phyloP scores from a whole-genome alignment of 1,140 invertebrate species.

The Condylostylus longicornis region DNA sequence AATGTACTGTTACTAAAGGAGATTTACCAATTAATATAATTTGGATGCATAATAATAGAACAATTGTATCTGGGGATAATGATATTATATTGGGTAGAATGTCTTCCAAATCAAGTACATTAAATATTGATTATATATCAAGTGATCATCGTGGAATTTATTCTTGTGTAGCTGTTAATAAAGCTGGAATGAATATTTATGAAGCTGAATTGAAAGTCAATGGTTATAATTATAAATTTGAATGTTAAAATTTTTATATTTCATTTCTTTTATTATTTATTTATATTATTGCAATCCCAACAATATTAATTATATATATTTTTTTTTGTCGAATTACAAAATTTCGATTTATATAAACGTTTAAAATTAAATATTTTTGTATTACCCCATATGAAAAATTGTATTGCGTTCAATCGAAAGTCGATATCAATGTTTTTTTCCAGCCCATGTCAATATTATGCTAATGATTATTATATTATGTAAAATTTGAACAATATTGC shows the following conservation, averaged over 20 bases:
- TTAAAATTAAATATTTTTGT: slow-evolving; percentile 4
- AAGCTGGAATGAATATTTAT: slow-evolving; percentile 42
- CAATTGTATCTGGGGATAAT: slow-evolving; percentile 17
- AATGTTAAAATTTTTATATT: slow-evolving; percentile 17
- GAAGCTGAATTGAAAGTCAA: slow-evolving; percentile 25
- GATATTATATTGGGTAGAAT: slow-evolving; percentile 33
- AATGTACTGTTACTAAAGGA: slow-evolving; percentile 56
- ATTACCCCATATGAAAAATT: slow-evolving; percentile 1
- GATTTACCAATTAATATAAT: slow-evolving; percentile 52
- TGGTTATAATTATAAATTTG: slow-evolving; percentile 14
- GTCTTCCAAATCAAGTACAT: slow-evolving; percentile 26
- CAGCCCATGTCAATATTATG: too few relatives aligned
- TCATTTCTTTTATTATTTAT: slow-evolving; percentile 5
- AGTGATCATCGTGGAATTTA: slow-evolving; percentile 56
- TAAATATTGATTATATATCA: slow-evolving; percentile 36
- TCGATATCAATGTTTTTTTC: too few relatives aligned
- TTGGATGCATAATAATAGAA: slow-evolving; percentile 44
- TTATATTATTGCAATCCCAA: slow-evolving; percentile 1
- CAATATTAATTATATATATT: slow-evolving; percentile 5
- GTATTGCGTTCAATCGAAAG: not conserved
- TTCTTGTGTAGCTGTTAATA: slow-evolving; percentile 60
- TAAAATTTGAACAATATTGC: too few relatives aligned
- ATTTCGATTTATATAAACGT: slow-evolving; percentile 4
- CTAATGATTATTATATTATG: too few relatives aligned
- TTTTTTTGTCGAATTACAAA: slow-evolving; percentile 10